Conservation (phyloP, 2,113 vertebrate genomes). For the Sinocyclocheilus anophthalmus region DNA sequence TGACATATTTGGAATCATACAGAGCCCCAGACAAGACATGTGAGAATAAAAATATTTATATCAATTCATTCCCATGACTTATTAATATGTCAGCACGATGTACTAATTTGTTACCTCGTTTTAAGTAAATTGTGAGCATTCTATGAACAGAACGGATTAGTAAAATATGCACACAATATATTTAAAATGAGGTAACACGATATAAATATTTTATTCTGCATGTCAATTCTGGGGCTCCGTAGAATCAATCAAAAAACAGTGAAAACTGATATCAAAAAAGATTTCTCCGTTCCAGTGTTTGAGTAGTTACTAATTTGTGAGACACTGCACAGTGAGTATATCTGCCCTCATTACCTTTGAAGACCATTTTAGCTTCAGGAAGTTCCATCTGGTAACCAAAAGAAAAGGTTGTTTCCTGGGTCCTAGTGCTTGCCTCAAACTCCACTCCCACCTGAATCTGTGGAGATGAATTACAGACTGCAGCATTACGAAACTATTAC, state of each 20-base stretch:
- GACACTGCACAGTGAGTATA: background rate
- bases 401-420: conserved; percentile 93
- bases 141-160: too few species aligned
- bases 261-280: background rate
- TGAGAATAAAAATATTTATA: too few species aligned
- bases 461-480: background rate
- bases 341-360: conserved; percentile 79
- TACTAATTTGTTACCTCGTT: too few species aligned
- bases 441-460: conserved; percentile 96
- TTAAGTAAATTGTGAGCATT: too few species aligned
- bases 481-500: background rate
- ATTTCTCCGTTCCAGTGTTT: background rate
- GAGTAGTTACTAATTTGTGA: background rate
- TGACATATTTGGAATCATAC: background rate
- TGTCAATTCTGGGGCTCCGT: too few species aligned
- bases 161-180: background rate
- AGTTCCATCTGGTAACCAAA: conserved; percentile 94
- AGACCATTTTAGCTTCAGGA: conserved; percentile 89
- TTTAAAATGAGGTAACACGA: background rate
- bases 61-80: too few species aligned
- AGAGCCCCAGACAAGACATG: too few species aligned
- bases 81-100: too few species aligned
- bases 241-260: background rate
- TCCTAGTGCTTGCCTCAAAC: conserved; percentile 93
- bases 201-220: too few species aligned